These are phyloP conservation scores for Mustelus asterias DNA, from an alignment of 2,113 vertebrate species.

Conservation along the genomic window DNA sequence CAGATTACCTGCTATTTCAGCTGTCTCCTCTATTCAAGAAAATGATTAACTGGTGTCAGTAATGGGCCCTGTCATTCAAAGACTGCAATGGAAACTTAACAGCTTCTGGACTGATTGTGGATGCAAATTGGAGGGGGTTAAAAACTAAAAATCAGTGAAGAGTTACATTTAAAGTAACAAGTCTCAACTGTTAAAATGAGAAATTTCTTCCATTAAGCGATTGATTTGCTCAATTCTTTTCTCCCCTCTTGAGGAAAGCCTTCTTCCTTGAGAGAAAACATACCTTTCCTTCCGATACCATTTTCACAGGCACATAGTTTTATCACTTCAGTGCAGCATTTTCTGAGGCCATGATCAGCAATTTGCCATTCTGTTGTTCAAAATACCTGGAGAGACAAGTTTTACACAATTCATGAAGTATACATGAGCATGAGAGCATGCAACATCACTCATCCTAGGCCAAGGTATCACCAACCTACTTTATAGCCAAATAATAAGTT, in stretches of 20 bases:
- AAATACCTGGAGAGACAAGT: neutral
- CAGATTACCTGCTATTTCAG: neutral
- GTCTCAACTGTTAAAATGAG: neutral
- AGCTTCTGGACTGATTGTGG: neutral
- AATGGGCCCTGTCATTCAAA: neutral
- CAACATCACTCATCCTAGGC: neutral
- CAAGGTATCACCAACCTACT: neutral
- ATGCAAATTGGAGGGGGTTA: neutral
- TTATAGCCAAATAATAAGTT: neutral
- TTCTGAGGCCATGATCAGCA: neutral
- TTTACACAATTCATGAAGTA: neutral
- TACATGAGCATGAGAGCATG: neutral
- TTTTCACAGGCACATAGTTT: neutral
- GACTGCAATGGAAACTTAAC: neutral
- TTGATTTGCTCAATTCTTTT: neutral
- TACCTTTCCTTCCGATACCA: neutral
- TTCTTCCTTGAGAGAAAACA: too few species aligned
- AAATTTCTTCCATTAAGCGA: neutral
- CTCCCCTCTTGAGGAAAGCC: neutral
- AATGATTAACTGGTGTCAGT: conserved; percentile 1
- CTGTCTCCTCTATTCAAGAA: neutral
- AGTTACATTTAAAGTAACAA: neutral
- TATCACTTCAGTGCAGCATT: neutral
- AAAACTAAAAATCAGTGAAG: neutral
- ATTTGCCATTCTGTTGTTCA: neutral